Conservation (phyloP, 2,888 invertebrate species). For the Cheilosia impressa region DNA sequence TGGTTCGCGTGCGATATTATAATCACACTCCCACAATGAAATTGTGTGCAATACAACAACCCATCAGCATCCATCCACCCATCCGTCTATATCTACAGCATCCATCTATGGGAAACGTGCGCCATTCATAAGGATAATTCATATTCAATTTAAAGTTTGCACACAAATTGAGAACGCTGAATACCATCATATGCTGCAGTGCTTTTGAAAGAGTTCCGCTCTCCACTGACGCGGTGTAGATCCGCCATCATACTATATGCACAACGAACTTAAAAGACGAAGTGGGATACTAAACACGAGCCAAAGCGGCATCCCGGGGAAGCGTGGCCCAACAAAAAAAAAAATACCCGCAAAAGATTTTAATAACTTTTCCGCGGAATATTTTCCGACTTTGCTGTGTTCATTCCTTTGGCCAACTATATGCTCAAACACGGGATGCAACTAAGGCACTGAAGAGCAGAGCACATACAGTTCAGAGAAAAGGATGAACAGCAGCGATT, state of each 20-base stretch:
- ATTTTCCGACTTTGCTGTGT: constrained; percentile 32
- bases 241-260: not conserved
- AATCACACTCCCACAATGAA: constrained; percentile 41
- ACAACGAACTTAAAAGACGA: constrained; percentile 53
- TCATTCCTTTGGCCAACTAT: constrained; percentile 7
- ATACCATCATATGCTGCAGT: constrained; percentile 72
- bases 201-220: constrained; percentile 41
- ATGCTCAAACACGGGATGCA: not conserved
- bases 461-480: not conserved
- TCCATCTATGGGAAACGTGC: constrained; percentile 13
- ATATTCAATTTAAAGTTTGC: constrained; percentile 75
- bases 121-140: constrained; percentile 68
- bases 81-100: not conserved
- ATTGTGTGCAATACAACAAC: constrained; percentile 29
- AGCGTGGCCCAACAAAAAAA: not conserved
- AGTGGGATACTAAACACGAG: constrained; percentile 29
- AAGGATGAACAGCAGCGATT: constrained; percentile 37
- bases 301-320: not conserved
- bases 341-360: constrained; percentile 65
- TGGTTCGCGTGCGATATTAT: constrained; percentile 56
- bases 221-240: not conserved
- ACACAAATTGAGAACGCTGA: constrained; percentile 71
- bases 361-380: constrained; percentile 72
- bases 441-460: constrained; percentile 13
- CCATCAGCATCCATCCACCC: not conserved